Evolutionary conservation across 1,140 invertebrate species (phyloP), one percentile per base, ranked within the genome.

Genomic region (Penaeus indicus): DNA sequence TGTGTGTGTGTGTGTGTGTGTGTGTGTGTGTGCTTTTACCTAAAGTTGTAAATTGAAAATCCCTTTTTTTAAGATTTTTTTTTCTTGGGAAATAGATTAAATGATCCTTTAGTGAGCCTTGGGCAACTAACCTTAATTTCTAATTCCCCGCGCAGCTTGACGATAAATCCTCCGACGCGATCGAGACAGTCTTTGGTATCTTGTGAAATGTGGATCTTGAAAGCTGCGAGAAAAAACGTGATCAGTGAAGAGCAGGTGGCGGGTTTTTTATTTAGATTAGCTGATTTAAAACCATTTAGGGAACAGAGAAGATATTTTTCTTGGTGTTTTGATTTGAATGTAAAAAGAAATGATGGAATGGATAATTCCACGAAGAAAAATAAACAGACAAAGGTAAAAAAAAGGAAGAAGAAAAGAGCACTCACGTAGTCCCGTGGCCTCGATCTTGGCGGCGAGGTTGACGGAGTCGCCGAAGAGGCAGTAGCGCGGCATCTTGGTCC

Each of bases 181-280:
- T 97, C 96, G 83, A 98, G 92, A 2, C 96, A 95, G 79, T 95
- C 94, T 91, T 97, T 97, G 93, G 97, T 97, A 92, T 97, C 96
- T 90, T 95, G 94, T 91, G 97, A 98, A 90, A 98, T 97, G 93
- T 98, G 97, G 91, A 98, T 97, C 93, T 96, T 96, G 85, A 97
- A 94, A 4, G 96, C 96, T 97, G 92, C 8, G 32, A 42, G 85
- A 1, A 32, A 13, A 38, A 25, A 67, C 27, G 22, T 7, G 13
- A 16, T 25, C 62, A 13, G 54, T 0, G 60, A 13, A 18, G 27
- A 42, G 11, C 8, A 16, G 16, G 69, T 0, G 16, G 5, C 19
- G 38, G 10, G n/a, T 13, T 1, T 16, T 38, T 72, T 72, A 4
- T 10, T 13, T 22, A 16, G 1, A 27, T 72, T 72, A 4, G 4